Percentiles rank a stretch among this genome's conserved stretches.
Evolutionary conservation across 2,797 vertebrate genomes (phyloP).

Genomic region (Anguilla anguilla): DNA sequence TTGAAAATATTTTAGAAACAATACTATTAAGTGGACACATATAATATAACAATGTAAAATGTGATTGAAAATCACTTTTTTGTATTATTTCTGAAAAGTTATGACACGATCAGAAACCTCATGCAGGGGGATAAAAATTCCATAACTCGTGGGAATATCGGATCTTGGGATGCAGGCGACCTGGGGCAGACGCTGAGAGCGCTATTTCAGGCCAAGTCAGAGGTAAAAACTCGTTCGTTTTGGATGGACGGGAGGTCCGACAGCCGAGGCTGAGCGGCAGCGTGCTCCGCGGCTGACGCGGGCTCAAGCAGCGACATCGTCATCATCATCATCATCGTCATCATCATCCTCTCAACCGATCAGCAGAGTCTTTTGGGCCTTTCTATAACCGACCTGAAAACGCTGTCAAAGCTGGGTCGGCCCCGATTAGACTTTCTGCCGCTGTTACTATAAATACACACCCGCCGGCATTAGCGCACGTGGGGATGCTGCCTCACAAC

Average conservation of each 20-base stretch:
- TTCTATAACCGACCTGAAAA: conserved; percentile 36
- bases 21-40: background rate
- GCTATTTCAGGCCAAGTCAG: conserved; percentile 30
- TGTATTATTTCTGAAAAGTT: background rate
- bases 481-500: background rate
- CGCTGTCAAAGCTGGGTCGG: conserved; percentile 2
- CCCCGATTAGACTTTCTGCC: conserved; percentile 34
- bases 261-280: background rate
- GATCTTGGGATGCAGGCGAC: background rate
- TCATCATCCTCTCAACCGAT: conserved; percentile 27
- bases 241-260: background rate
- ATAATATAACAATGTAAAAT: background rate
- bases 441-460: conserved; percentile 48
- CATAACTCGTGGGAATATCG: background rate
- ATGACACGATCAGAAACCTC: background rate
- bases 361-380: conserved; percentile 4
- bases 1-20: background rate
- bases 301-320: background rate
- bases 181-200: conserved; percentile 20
- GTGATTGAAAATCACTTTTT: conserved; percentile 38
- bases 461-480: background rate
- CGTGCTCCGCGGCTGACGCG: background rate
- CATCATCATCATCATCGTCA: too few species aligned
- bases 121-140: background rate
- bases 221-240: background rate